Evolutionary conservation across 2,888 invertebrate genomes (phyloP).

Genomic region (Xestia sexstrigata): DNA sequence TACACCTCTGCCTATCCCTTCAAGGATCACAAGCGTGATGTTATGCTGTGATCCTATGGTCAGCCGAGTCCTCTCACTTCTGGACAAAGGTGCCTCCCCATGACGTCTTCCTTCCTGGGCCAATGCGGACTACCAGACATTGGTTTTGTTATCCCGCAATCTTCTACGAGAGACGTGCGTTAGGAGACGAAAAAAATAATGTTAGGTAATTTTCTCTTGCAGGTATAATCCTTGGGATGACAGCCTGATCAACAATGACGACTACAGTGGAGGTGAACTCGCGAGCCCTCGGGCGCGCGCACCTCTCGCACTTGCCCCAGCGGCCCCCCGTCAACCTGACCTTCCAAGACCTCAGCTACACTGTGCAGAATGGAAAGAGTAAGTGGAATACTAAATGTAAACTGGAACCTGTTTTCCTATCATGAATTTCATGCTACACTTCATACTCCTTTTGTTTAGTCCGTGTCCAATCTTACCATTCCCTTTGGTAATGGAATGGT

Average conservation of each 20-base stretch:
- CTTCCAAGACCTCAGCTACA: slow-evolving; percentile 95
- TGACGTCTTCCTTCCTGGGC: background rate
- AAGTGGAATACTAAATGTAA: slow-evolving; percentile 43
- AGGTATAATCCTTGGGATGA: slow-evolving; percentile 48
- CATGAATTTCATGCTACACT: too few species aligned
- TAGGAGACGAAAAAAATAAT: background rate
- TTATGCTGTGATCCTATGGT: background rate
- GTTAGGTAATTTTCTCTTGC: slow-evolving; percentile 8
- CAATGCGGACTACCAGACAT: background rate
- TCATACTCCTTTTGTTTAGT: background rate
- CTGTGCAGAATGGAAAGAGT: slow-evolving; percentile 93
- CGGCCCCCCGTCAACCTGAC: slow-evolving; percentile 95
- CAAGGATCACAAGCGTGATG: too few species aligned
- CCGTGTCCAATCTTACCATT: background rate
- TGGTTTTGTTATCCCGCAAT: background rate
- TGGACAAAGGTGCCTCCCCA: background rate
- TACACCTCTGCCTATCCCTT: too few species aligned
- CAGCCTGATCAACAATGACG: slow-evolving; percentile 46
- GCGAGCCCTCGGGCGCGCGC: slow-evolving; percentile 77
- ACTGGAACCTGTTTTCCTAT: background rate
- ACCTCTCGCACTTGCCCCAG: slow-evolving; percentile 91
- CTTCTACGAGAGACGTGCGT: background rate
- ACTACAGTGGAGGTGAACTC: slow-evolving; percentile 69
- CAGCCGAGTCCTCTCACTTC: background rate
- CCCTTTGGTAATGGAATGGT: too few species aligned